Evolutionary conservation across 2,888 invertebrate species (phyloP).

Genomic region (Drosophila longiperda): DNA sequence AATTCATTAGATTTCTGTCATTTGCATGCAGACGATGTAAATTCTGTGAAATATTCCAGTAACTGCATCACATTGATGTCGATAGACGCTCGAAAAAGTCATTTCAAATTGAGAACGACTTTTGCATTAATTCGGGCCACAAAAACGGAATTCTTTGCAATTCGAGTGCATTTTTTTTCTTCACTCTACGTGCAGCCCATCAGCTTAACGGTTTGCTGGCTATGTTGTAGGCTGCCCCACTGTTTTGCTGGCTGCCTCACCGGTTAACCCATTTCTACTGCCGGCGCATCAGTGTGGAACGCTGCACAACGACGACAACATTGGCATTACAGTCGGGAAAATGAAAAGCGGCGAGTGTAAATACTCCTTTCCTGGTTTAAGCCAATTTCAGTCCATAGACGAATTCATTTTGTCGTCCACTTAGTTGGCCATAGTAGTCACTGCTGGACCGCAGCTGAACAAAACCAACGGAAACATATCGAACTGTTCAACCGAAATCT

Average conservation of each 20-base stretch:
- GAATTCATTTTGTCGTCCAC: conserved; percentile 39
- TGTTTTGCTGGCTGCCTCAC: not conserved
- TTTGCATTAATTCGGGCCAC: conserved; percentile 67
- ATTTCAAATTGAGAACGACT: conserved; percentile 56
- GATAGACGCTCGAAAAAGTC: conserved; percentile 57
- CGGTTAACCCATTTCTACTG: conserved; percentile 38
- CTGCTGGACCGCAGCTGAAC: conserved; percentile 4
- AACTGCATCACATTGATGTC: conserved; percentile 53
- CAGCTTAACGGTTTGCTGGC: conserved; percentile 9
- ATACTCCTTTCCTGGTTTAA: conserved; percentile 40
- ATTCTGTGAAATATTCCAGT: conserved; percentile 38
- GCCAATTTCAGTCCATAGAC: conserved; percentile 54
- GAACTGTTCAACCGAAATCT: conserved; percentile 9
- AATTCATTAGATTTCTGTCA: conserved; percentile 48
- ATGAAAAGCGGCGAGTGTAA: not conserved
- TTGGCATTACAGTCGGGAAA: conserved; percentile 47
- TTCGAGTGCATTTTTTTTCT: conserved; percentile 30
- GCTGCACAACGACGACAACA: conserved; percentile 59
- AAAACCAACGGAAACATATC: conserved; percentile 1
- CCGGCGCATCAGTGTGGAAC: conserved; percentile 66
- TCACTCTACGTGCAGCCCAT: conserved; percentile 39
- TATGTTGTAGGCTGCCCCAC: not conserved
- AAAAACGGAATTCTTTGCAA: conserved; percentile 40
- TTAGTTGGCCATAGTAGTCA: conserved; percentile 10
- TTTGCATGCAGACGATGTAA: conserved; percentile 57